These are phyloP conservation scores for Drosophila chauvacae DNA, from an alignment of 1,140 invertebrate genomes.

Conservation along the genomic window DNA sequence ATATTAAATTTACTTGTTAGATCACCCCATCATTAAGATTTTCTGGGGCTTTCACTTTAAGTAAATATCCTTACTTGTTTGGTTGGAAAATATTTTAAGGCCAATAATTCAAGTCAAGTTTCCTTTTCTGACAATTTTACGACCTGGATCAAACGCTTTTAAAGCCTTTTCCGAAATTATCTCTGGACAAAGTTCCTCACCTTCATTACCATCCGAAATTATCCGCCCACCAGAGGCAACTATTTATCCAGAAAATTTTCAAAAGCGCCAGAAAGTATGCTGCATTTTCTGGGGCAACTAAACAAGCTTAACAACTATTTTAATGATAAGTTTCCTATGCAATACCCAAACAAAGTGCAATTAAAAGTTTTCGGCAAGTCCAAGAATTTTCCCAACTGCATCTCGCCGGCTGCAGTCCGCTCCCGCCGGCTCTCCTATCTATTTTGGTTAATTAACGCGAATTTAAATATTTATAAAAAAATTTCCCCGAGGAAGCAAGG, in stretches of 20 bases:
- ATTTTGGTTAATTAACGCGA: slow-evolving; percentile 45
- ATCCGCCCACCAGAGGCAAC: slow-evolving; percentile 15
- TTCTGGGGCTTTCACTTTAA: background rate
- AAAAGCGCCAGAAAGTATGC: slow-evolving; percentile 38
- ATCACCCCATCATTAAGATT: background rate
- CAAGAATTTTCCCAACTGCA: slow-evolving; percentile 43
- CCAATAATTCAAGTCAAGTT: background rate
- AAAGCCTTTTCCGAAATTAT: background rate
- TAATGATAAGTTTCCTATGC: slow-evolving; percentile 64
- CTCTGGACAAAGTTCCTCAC: slow-evolving; percentile 9
- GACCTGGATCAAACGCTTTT: background rate
- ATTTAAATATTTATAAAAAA: slow-evolving; percentile 47
- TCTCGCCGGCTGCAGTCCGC: slow-evolving; percentile 1
- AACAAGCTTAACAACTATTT: slow-evolving; percentile 60
- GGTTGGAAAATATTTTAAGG: background rate
- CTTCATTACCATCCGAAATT: slow-evolving; percentile 40
- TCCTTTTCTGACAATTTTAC: background rate
- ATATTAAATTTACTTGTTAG: background rate
- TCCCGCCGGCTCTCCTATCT: slow-evolving; percentile 11
- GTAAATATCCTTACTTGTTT: background rate
- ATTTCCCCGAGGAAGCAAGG: background rate
- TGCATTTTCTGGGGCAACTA: slow-evolving; percentile 34
- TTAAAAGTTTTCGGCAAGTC: slow-evolving; percentile 61
- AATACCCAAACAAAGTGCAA: slow-evolving; percentile 61
- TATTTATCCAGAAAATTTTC: slow-evolving; percentile 46